Evolutionary conservation across 1,140 invertebrate genomes (phyloP), one percentile per base, ranked within the genome.

Genomic region (Idris sp.): DNA sequence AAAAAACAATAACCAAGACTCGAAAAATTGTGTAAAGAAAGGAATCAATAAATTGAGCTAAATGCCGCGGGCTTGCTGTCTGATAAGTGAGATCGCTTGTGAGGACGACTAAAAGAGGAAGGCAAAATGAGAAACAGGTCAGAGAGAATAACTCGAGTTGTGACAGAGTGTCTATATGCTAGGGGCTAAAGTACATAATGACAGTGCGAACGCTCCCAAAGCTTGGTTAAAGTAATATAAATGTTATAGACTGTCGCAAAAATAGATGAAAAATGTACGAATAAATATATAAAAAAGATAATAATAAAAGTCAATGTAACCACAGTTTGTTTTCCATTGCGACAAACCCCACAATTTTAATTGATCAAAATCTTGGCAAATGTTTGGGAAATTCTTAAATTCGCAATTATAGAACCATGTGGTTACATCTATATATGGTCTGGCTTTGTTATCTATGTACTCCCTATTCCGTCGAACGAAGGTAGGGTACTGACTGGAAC

Each of bases 401-500:
- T n/a, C n/a, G n/a, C n/a, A n/a, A n/a, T n/a, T n/a, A n/a, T n/a
- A n/a, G n/a, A 25, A 11, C 9, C 16, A 18, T 64, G 44, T 19
- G 35, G 41, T 73, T 72, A 44, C 51, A 64, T 40, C n/a, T 65
- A 68, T 49, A 54, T 38, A 59, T 78, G 58, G 54, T 25, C 62
- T 44, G 43, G 54, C 38, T 81, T n/a, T n/a, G n/a, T n/a, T n/a
- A 88, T 87, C 86, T 88, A 87, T 87, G 86, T 87, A 87, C 86
- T 88, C 86, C 86, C 86, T 86, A 88, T 76, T 79, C 84, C 86
- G 85, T 83, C 84, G 79, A 84, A 83, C 74, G 80, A 83, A 83
- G 79, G 80, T 69, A 83, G 82, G 85, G 83, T 88, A 87, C 86
- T 86, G 85, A 87, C 85, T 87, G 86, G 83, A 87, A 84, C 79